phyloP scores from a whole-genome alignment of 2,113 vertebrate species.

The Pachypanchax playfairii region DNA sequence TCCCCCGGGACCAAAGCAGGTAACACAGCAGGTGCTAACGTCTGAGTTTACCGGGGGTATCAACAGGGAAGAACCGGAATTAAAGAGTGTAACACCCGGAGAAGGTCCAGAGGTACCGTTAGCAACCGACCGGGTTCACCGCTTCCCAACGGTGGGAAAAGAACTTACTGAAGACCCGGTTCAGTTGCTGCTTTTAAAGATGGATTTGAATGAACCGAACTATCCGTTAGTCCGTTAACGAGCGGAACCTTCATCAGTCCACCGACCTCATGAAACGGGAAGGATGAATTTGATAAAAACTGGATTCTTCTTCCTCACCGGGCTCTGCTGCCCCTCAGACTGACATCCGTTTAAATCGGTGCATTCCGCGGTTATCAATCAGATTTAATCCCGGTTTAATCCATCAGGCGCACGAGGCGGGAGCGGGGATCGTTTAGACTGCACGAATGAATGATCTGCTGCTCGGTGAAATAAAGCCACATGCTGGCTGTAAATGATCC shows the following conservation, averaged over 20 bases:
- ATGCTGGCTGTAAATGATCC: slow-evolving; percentile 51
- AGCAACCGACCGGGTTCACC: too few relatives aligned
- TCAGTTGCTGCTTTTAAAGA: neutral
- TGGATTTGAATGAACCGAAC: neutral
- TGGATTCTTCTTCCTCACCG: too few relatives aligned
- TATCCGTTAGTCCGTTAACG: too few relatives aligned
- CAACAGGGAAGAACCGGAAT: neutral
- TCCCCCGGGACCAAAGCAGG: neutral
- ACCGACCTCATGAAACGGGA: neutral
- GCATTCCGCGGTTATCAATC: slow-evolving; percentile 17
- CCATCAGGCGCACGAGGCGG: slow-evolving; percentile 28
- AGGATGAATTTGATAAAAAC: neutral
- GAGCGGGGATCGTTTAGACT: too few relatives aligned
- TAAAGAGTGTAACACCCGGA: neutral
- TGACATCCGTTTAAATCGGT: slow-evolving; percentile 3
- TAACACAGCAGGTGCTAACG: neutral
- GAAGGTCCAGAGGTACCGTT: neutral
- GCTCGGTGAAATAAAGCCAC: slow-evolving; percentile 50
- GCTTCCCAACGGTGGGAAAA: neutral
- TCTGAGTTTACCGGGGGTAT: neutral
- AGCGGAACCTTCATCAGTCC: neutral
- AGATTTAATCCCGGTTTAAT: slow-evolving; percentile 17
- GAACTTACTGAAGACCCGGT: neutral
- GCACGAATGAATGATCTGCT: slow-evolving; percentile 43
- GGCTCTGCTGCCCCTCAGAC: neutral